Percentiles rank a stretch among this genome's conserved stretches.
Conservation (phyloP, 2,113 vertebrate species). For the Apus apus region DNA sequence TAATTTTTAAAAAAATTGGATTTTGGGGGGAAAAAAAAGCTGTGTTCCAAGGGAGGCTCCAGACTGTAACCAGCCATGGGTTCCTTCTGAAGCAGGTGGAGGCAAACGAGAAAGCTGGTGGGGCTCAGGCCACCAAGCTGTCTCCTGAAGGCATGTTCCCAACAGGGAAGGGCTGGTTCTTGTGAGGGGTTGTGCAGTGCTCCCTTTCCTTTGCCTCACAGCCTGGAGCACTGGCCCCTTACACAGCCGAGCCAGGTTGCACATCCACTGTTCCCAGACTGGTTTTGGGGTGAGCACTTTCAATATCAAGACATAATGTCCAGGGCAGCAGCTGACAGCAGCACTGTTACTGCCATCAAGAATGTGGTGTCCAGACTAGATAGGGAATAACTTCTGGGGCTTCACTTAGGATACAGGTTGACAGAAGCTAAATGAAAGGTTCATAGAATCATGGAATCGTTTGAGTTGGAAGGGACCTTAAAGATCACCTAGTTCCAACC, state of each 20-base stretch:
- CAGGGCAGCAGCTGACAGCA: background rate
- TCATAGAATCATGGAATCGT: too few species aligned
- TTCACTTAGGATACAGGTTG: background rate
- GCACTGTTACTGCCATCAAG: background rate
- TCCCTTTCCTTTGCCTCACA: background rate
- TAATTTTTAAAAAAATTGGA: too few species aligned
- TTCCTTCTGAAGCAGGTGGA: background rate
- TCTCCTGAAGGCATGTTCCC: background rate
- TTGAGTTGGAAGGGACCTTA: too few species aligned
- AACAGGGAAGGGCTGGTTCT: background rate
- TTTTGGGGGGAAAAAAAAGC: background rate
- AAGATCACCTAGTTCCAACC: too few species aligned
- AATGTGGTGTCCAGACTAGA: background rate
- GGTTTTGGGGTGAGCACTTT: background rate
- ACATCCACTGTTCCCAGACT: background rate
- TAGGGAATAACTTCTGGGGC: background rate
- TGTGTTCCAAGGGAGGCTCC: background rate
- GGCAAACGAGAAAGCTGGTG: background rate
- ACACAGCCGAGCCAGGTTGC: background rate
- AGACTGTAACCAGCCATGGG: rapidly evolving
- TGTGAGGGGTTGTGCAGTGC: background rate
- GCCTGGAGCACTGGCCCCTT: background rate
- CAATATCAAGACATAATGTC: background rate
- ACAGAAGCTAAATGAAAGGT: background rate
- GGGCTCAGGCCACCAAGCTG: too few species aligned